Percentiles rank a stretch among this genome's conserved stretches.
phyloP scores from a whole-genome alignment of 2,888 invertebrate species.

The Thecocarcelia acutangulata region DNA sequence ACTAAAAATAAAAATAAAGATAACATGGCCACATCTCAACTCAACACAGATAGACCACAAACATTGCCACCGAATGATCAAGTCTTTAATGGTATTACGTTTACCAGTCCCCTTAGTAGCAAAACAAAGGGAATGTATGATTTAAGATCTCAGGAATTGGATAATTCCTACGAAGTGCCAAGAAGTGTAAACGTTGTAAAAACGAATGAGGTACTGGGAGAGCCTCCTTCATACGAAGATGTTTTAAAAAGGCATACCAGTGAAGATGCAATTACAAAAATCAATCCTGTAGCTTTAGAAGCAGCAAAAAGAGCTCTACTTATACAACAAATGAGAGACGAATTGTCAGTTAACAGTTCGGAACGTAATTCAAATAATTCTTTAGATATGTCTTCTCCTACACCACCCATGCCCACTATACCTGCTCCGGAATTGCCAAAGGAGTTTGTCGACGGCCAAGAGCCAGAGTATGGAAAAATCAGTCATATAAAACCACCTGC shows the following conservation, averaged over 20 bases:
- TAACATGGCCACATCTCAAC: conserved; percentile 66
- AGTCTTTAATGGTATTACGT: conserved; percentile 79
- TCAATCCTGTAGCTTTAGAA: conserved; percentile 72
- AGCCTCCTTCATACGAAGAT: conserved; percentile 79
- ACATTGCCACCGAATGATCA: conserved; percentile 79
- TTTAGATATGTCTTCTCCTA: conserved; percentile 70
- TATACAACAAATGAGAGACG: conserved; percentile 62
- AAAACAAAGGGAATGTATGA: conserved; percentile 75
- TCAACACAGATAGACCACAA: conserved; percentile 77
- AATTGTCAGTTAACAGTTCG: conserved; percentile 55
- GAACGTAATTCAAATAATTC: conserved; percentile 72
- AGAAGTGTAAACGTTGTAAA: conserved; percentile 72
- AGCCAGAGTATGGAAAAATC: conserved; percentile 74
- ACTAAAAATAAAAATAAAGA: conserved; percentile 69
- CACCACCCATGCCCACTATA: conserved; percentile 78
- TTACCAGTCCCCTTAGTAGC: conserved; percentile 79
- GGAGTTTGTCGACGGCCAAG: conserved; percentile 62
- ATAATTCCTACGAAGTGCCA: conserved; percentile 79
- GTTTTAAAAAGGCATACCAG: conserved; percentile 64
- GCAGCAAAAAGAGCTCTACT: conserved; percentile 69
- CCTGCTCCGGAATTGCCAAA: conserved; percentile 78
- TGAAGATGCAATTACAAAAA: conserved; percentile 66
- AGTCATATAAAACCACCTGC: conserved; percentile 74
- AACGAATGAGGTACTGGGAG: conserved; percentile 65
- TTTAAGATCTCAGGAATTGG: conserved; percentile 71